Base-by-base conservation (phyloP, 1,140 invertebrate species). In the Archegozetes longisetosus region DNA sequence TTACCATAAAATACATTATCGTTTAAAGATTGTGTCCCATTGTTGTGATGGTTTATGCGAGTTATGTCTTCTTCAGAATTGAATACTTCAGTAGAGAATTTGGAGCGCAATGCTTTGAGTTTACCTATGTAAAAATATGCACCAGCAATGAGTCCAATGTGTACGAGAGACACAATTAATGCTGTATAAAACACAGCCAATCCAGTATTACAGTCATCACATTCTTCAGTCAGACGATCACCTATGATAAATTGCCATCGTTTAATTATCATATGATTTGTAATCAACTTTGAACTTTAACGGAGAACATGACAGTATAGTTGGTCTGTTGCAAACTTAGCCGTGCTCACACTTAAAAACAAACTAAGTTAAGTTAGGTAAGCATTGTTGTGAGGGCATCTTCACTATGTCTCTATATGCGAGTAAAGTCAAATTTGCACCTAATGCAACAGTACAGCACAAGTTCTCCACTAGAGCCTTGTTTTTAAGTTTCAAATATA, bases 91-190 rank as follows among this genome's bases (percentile, higher is more conserved):
- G 32, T 51, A 22, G 17, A 9, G 12, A 51, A 58, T 58, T 58
- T 58, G 23, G 55, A 48, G 29, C 26, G 22, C 9, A 46, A 24
- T 48, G 53, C 25, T 53, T 26, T 59, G n/a, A 48, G n/a, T 50
- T 55, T 58, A 1, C 23, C 47, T 4, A 62, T 32, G 29, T 62
- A 62, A n/a, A 62, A 26, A 53, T 62, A 62, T 6, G 28, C 61
- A 55, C 49, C 40, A 23, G 28, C 24, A 28, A 23, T 46, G 4
- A 62, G 25, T n/a, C 46, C 26, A 23, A 50, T 26, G 28, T 62
- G 61, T 20, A 54, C 27, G 9, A 62, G 14, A 17, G 61, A 60
- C 13, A 62, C 57, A 23, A 62, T 55, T 6, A 53, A 20, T 3
- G 61, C 49, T 3, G 61, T 62, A 23, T 53, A 40, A 23, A 62